Evolutionary conservation across 2,888 invertebrate species (phyloP), one percentile per base, ranked within the genome.

Genomic region (Malthinus seriepunctatus): DNA sequence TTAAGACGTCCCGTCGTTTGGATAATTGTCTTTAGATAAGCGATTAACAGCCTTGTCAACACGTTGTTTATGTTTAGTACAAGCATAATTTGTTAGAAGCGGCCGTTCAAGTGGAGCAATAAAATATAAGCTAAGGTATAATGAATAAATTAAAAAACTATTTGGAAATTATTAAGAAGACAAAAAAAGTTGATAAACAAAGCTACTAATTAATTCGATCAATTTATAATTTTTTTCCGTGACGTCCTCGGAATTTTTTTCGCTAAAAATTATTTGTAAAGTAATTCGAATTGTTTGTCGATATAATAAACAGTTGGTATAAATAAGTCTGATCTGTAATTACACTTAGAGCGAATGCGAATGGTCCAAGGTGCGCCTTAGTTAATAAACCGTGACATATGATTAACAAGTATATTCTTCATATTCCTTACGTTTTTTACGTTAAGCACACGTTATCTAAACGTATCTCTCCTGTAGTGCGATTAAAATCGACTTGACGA

Each of bases 311-410:
- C 63, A 67, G 67, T 65, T 58, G 50, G 62, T 65, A 68, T 69
- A 69, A 69, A 68, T 68, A 69, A 68, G 66, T 69, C 68, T 54
- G 65, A 67, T 67, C 60, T 53, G 67, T 68, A 69, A 68, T 69
- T 68, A 68, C 63, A 65, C 23, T 5, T 23, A 62, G 62, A 63
- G 65, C 62, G 63, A n/a, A 60, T 62, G 60, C 35, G 62, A 62
- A 63, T 46, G 64, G 64, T 64, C 63, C 60, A 63, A 71, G 70
- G 71, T 70, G 70, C 65, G 68, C 68, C 69, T 66, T 69, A 70
- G 69, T 68, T 75, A 74, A 75, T 75, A 73, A 72, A 72, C 68
- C 65, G 68, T 73, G 73, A 72, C 73, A 69, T 71, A 67, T 69
- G 74, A 72, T 72, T 71, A 73, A 72, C 70, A 70, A 70, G 71